Conservation (phyloP, 2,797 vertebrate genomes). For the Chiroxiphia lanceolata region DNA sequence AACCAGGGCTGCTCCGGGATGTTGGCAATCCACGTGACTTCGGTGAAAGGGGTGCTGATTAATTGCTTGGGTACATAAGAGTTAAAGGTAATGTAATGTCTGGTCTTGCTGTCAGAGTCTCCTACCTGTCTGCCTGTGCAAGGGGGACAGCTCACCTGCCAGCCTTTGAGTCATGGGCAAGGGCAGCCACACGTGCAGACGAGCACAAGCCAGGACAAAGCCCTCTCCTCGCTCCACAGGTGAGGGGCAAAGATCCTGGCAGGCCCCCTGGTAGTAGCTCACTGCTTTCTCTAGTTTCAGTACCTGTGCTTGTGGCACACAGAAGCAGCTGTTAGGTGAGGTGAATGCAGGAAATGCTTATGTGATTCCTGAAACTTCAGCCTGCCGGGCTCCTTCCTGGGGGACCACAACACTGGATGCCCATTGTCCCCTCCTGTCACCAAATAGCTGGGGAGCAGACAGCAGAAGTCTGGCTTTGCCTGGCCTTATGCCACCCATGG, state of each 20-base stretch:
- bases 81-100: slow-evolving; percentile 12
- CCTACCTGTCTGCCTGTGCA: neutral
- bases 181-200: neutral
- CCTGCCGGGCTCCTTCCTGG: neutral
- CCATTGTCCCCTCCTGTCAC: neutral
- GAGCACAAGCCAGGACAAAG: neutral
- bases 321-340: neutral
- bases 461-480: neutral
- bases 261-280: neutral
- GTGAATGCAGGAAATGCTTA: neutral
- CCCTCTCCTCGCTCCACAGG: neutral
- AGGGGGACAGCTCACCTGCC: neutral
- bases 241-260: neutral
- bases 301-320: neutral
- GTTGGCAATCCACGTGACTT: neutral
- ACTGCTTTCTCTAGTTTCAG: neutral
- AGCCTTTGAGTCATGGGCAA: slow-evolving; percentile 25
- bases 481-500: neutral
- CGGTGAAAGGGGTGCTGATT: neutral
- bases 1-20: fast-evolving
- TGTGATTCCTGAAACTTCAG: neutral
- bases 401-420: neutral
- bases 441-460: neutral
- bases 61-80: neutral
- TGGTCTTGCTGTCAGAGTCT: slow-evolving; percentile 19